Base-by-base conservation (phyloP, 2,113 vertebrate genomes). In the Catharus minimus region DNA sequence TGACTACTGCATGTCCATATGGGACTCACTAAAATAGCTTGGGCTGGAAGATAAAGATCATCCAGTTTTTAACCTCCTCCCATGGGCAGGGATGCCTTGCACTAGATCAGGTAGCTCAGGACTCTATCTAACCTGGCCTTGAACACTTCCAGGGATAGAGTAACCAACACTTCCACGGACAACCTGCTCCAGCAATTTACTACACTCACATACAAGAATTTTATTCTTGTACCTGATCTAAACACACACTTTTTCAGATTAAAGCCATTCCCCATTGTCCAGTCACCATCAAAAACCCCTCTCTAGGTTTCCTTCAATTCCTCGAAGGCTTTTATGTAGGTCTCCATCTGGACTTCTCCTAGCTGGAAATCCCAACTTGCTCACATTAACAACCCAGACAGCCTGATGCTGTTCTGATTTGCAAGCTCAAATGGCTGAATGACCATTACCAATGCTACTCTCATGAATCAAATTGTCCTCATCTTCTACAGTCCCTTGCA, bases 51-150 rank as follows among this genome's bases (percentile, higher is more conserved):
- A 8, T 50, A 19, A 50, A 44, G 18, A 43, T 43, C 27, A 43
- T 23, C 12, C 39, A 23, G 15, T n/a, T 64, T 26, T 0, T 0
- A 87, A 27, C 1, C 1, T 6, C 26, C 18, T 43, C 22, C 50
- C 43, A 38, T 15, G 15, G 12, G 27, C 26, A 28, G 22, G 5
- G 17, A 64, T 8, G 50, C 17, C 26, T 72, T 57, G 18, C 26
- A 43, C 26, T 43, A 22, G 21, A 32, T 43, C 17, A 36, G 21
- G 17, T 36, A 64, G 30, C 9, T 49, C 11, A 43, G 43, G 43
- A 10, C 6, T 14, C 14, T 11, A 23, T 65, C 22, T 44, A 50
- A 16, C 27, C 23, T 36, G 22, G 22, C 38, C 50, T 57, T 57
- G 18, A 80, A 57, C 27, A 44, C 22, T 72, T 72, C 21, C 58